Base-by-base conservation (phyloP, 2,888 invertebrate genomes). In the Drosophila hawaiiensis region DNA sequence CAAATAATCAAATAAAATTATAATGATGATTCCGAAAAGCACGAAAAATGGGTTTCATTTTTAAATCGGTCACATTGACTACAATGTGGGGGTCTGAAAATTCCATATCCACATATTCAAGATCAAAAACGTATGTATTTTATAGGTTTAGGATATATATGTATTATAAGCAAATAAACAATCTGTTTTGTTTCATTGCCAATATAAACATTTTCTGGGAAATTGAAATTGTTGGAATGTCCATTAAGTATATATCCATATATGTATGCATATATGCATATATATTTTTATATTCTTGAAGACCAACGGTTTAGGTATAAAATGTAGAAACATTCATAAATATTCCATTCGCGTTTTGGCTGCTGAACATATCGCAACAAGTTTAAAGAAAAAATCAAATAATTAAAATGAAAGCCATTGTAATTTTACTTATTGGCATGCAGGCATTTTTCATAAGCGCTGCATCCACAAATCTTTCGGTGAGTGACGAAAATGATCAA, bases 1-100 rank as follows among this genome's bases (percentile, higher is more conserved):
- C 55, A 88, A 79, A 73, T 85, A 84, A 85, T 88, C 89, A 85
- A 84, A 85, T 85, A 85, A 84, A 84, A 72, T 67, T 50, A 62
- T 69, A 68, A 80, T 74, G 68, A 83, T 80, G 74, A 86, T 82
- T 89, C 84, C 86, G 73, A 76, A 76, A 74, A 64, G 19, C 54
- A 59, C 37, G n/a, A 29, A 7, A n/a, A 22, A 16, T 19, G 58
- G 19, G 53, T 62, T 59, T 61, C 35, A 31, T 16, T 61, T 37
- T 59, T 29, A 10, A 41, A 50, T 37, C 29, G 22, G 14, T 29
- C 16, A 19, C 19, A 35, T 61, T 28, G n/a, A 7, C 47, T 22
- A 22, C 4, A 47, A 14, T 22, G 14, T 22, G 14, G 9, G 47
- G 25, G 47, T 25, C 47, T 25, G 16, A 16, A 47, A 47, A 25